Conservation (phyloP, 1,140 invertebrate genomes). For the Diprion similis region DNA sequence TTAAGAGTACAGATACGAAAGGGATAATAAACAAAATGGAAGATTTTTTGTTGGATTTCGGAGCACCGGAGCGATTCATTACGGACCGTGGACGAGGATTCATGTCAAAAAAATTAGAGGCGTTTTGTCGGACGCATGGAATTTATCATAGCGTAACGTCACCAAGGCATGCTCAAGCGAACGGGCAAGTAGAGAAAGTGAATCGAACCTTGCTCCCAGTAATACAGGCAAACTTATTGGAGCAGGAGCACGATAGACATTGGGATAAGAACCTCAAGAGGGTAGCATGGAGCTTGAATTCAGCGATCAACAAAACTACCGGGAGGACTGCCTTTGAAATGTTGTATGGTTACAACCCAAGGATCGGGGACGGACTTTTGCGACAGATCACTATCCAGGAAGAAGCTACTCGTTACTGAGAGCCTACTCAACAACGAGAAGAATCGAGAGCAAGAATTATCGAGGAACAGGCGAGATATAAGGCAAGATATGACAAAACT, state of each 20-base stretch:
- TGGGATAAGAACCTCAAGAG: conserved; percentile 27
- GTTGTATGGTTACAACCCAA: conserved; percentile 19
- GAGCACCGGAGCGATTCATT: conserved; percentile 20
- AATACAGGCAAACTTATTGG: neutral
- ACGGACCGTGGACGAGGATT: conserved; percentile 42
- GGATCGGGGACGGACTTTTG: conserved; percentile 15
- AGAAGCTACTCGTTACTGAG: conserved; percentile 8
- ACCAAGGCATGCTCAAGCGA: conserved; percentile 21
- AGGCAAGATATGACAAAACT: conserved; percentile 25
- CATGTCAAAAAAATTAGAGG: conserved; percentile 34
- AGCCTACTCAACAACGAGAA: neutral
- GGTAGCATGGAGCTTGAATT: conserved; percentile 27
- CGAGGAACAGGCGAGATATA: conserved; percentile 21
- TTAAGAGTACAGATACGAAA: neutral
- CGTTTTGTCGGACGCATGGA: conserved; percentile 28
- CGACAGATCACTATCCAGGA: neutral
- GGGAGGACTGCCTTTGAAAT: conserved; percentile 28
- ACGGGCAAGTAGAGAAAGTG: conserved; percentile 25
- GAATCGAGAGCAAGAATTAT: conserved; percentile 16
- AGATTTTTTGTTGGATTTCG: conserved; percentile 24
- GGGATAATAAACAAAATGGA: conserved; percentile 13
- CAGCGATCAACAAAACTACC: conserved; percentile 26
- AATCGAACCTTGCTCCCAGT: conserved; percentile 22
- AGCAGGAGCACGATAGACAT: neutral
- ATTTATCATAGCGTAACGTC: conserved; percentile 22